Evolutionary conservation across 2,113 vertebrate species (phyloP), one percentile per base, ranked within the genome.

Genomic region (Charina bottae): DNA sequence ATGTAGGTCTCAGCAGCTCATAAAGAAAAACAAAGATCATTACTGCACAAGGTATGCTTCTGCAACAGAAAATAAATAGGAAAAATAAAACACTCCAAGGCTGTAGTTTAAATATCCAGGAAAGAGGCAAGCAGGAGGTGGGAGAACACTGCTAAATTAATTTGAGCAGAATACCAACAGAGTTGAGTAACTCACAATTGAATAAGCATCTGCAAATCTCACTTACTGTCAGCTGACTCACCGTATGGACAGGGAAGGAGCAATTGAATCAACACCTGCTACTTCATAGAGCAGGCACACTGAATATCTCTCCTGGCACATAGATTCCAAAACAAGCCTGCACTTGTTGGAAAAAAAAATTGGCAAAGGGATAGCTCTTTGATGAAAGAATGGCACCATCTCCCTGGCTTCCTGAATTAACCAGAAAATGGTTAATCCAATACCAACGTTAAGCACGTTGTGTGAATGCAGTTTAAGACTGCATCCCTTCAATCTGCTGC

Each of bases 191-290:
- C 54, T 54, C 28, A 42, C 89, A 78, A 49, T 92, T 92, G 64
- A 89, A 92, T 92, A 90, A 91, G 89, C 78, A 90, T 88, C 72
- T 92, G 93, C 28, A 88, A 54, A 72, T 89, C 78, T 68, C 58
- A 33, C 72, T 88, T 88, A 84, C 49, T 88, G 72, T 93, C 53
- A 89, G 7, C 60, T 58, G 42, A 88, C 37, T 78, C 54, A 62
- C 78, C 60, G 78, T 62, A 90, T 88, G 89, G 60, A 53, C 49
- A 24, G 60, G 64, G 24, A 92, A 92, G 85, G 59, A 89, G 59
- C 86, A 89, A 90, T 56, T 90, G 91, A 78, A 92, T 89, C 54
- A 78, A 87, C 91, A 89, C 91, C 86, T 90, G 89, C 83, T 54
- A 85, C 83, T 85, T 92, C 12, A 53, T 72, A 83, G 42, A 26